Evolutionary conservation across 2,113 vertebrate species (phyloP).

Genomic region (Erythrolamprus reginae): DNA sequence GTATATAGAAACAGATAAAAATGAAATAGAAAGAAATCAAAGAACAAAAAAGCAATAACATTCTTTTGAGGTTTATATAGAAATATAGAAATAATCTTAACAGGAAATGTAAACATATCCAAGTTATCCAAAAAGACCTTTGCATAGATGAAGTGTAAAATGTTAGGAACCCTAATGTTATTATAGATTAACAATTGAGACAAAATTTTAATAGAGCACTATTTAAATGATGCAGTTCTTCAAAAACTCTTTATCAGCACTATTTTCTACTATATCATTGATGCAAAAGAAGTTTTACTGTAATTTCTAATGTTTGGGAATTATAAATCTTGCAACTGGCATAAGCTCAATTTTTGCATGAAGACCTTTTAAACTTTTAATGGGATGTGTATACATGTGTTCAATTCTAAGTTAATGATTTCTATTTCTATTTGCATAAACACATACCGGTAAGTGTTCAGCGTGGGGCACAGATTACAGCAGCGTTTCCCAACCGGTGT

Average conservation of each 20-base stretch:
- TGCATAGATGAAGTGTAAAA: not conserved
- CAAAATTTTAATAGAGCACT: not conserved
- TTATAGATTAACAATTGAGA: not conserved
- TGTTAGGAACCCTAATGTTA: not conserved
- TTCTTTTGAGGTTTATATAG: not conserved
- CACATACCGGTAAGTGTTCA: not conserved
- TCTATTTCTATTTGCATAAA: not conserved
- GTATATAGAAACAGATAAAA: not conserved
- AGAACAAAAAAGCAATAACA: not conserved
- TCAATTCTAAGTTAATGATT: not conserved
- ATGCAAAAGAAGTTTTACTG: not conserved
- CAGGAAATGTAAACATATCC: not conserved
- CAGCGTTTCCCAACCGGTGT: too few species aligned
- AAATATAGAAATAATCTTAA: not conserved
- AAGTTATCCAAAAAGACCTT: not conserved
- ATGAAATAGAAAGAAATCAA: not conserved
- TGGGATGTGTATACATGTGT: not conserved
- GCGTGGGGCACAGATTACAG: not conserved
- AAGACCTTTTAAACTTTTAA: not conserved
- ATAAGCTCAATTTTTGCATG: not conserved
- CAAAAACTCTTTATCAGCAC: not conserved
- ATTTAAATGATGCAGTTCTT: not conserved
- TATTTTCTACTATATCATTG: not conserved
- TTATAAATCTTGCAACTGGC: not conserved
- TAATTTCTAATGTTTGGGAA: not conserved